These are phyloP conservation scores for Eumaeus atala DNA, from an alignment of 1,140 invertebrate genomes.

Conservation along the genomic window DNA sequence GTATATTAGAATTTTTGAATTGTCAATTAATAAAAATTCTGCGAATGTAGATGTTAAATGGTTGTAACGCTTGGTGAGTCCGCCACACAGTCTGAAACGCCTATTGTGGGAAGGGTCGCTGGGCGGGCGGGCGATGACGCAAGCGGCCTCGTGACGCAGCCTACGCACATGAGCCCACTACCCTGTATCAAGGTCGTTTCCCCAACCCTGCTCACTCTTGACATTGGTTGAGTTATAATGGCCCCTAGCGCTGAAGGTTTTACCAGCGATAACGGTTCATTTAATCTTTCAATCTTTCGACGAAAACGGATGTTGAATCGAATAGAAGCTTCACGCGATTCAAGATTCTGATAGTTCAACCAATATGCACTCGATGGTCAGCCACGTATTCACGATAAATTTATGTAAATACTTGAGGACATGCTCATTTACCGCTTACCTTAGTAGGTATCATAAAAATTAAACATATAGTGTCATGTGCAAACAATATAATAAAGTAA, in stretches of 20 bases:
- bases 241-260: neutral
- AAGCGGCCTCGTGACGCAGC: slow-evolving; percentile 16
- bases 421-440: too few relatives aligned
- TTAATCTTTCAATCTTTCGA: neutral
- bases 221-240: slow-evolving; percentile 14
- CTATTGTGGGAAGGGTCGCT: slow-evolving; percentile 1
- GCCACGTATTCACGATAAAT: too few relatives aligned
- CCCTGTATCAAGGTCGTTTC: slow-evolving; percentile 10
- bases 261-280: neutral
- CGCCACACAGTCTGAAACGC: neutral
- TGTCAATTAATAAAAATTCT: neutral
- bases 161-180: slow-evolving; percentile 16
- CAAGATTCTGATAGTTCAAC: neutral
- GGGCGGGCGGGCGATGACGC: slow-evolving; percentile 11
- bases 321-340: neutral
- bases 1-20: neutral
- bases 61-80: neutral
- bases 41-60: neutral
- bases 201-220: slow-evolving; percentile 15
- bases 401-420: too few relatives aligned
- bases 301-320: neutral
- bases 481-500: too few relatives aligned
- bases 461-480: too few relatives aligned
- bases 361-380: neutral
- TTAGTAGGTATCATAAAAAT: too few relatives aligned